phyloP scores from a whole-genome alignment of 2,797 vertebrate genomes.

The Chrysocyon brachyurus region DNA sequence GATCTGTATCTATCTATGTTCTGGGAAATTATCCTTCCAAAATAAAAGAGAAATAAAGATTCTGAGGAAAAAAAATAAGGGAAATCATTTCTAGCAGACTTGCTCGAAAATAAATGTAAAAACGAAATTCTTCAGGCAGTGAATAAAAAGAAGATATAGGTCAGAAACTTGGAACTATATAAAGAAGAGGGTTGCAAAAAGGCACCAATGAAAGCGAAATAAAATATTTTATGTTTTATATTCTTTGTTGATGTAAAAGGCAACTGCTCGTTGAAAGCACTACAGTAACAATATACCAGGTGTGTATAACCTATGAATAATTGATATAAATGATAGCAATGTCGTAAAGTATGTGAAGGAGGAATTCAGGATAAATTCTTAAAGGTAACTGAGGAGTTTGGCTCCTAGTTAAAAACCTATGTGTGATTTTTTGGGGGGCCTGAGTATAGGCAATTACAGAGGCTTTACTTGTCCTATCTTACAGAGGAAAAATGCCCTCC shows the following conservation, averaged over 20 bases:
- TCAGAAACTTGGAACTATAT: neutral
- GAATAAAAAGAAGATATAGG: neutral
- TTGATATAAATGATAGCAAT: neutral
- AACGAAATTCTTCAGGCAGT: neutral
- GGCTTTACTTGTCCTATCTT: neutral
- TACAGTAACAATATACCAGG: neutral
- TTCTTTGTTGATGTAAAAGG: neutral
- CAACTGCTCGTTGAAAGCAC: neutral
- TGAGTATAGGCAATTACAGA: neutral
- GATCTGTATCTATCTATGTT: neutral
- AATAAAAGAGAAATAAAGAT: neutral
- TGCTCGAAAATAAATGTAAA: neutral
- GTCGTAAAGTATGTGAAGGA: neutral
- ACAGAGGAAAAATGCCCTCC: neutral
- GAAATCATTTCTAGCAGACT: neutral
- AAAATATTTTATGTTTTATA: neutral
- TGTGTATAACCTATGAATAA: neutral
- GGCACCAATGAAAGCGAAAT: neutral
- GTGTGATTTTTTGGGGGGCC: neutral
- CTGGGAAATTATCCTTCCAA: neutral
- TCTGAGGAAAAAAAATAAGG: neutral
- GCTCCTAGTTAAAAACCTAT: neutral
- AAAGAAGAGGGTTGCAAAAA: neutral
- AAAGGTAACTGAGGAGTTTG: neutral
- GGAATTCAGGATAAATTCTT: neutral